phyloP scores from a whole-genome alignment of 2,888 invertebrate species.

The Drosophila greeni region DNA sequence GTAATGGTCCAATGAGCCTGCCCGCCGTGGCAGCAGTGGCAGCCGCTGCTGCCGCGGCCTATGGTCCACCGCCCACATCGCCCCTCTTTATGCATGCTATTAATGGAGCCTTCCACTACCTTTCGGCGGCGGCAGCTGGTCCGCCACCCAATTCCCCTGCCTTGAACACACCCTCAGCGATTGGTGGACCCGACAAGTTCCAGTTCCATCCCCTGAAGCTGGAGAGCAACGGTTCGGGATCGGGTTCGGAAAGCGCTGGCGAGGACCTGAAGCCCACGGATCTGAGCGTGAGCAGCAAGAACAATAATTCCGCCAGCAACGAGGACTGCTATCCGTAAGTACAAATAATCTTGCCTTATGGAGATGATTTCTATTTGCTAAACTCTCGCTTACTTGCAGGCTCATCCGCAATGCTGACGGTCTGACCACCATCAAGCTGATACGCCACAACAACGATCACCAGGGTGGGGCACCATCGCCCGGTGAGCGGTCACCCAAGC shows the following conservation, averaged over 20 bases:
- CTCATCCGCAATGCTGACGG: conserved; percentile 79
- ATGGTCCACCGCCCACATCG: conserved; percentile 78
- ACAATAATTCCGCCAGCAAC: conserved; percentile 41
- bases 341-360: background rate
- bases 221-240: conserved; percentile 67
- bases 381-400: conserved; percentile 61
- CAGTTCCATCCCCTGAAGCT: conserved; percentile 77
- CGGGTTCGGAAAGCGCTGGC: conserved; percentile 71
- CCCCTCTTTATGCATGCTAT: conserved; percentile 79
- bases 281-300: conserved; percentile 80
- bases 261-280: conserved; percentile 86
- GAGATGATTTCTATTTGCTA: background rate
- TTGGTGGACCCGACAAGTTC: conserved; percentile 68
- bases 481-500: conserved; percentile 41
- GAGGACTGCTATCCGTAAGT: conserved; percentile 79
- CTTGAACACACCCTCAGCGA: conserved; percentile 46
- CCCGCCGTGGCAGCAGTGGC: conserved; percentile 77
- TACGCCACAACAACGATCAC: conserved; percentile 77
- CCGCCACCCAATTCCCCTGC: conserved; percentile 78
- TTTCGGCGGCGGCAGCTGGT: conserved; percentile 72
- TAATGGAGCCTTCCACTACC: conserved; percentile 78
- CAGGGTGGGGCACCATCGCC: conserved; percentile 30
- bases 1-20: conserved; percentile 70
- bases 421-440: conserved; percentile 78
- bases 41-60: conserved; percentile 76